phyloP scores from a whole-genome alignment of 2,797 vertebrate genomes.

The Bradypodion pumilum region DNA sequence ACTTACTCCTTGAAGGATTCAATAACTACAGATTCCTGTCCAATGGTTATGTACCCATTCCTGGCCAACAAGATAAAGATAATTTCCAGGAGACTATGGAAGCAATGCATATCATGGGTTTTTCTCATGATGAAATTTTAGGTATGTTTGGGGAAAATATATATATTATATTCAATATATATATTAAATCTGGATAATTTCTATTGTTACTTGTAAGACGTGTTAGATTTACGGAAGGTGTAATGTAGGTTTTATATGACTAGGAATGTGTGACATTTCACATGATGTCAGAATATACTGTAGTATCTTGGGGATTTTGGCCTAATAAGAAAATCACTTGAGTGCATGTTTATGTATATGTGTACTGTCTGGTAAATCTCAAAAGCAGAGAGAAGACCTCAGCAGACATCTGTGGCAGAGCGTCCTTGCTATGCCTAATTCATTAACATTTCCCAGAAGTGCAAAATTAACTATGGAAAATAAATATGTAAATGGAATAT shows the following conservation, averaged over 20 bases:
- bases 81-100: slow-evolving; percentile 99
- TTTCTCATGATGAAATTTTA: slow-evolving; percentile 93
- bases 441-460: not conserved
- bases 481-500: not conserved
- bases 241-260: too few species aligned
- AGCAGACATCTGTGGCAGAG: too few species aligned
- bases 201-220: not conserved
- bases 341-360: too few species aligned
- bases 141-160: slow-evolving; percentile 85
- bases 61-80: slow-evolving; percentile 98
- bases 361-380: not conserved
- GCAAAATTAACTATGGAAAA: not conserved
- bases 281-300: not conserved
- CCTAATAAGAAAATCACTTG: not conserved
- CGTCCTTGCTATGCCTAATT: not conserved
- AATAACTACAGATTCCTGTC: slow-evolving; percentile 96
- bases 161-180: too few species aligned
- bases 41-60: slow-evolving; percentile 94
- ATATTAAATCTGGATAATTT: not conserved
- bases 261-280: not conserved
- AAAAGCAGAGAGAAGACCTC: not conserved
- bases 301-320: not conserved
- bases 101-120: slow-evolving; percentile 99
- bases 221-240: not conserved
- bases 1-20: slow-evolving; percentile 95